phyloP scores from a whole-genome alignment of 2,113 vertebrate genomes.

The Cyphomyrus plagiostoma region DNA sequence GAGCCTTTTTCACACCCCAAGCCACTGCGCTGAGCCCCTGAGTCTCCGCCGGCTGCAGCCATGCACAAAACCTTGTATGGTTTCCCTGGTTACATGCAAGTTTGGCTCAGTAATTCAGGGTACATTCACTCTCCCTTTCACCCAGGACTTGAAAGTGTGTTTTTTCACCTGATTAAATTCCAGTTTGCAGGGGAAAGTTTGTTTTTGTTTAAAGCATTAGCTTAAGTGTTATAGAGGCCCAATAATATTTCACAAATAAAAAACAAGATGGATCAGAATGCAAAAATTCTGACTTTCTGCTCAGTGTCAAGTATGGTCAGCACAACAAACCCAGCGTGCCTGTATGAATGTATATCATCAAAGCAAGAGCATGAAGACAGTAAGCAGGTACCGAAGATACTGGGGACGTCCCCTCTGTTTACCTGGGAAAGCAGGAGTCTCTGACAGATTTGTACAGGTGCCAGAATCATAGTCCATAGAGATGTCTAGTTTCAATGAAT shows the following conservation, averaged over 20 bases:
- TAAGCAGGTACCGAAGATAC: not conserved
- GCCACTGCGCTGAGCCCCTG: constrained; percentile 48
- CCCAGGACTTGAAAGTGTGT: not conserved
- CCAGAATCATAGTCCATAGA: not conserved
- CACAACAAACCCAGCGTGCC: not conserved
- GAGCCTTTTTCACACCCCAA: constrained; percentile 53
- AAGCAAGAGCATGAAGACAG: not conserved
- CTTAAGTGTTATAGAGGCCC: not conserved
- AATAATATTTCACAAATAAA: not conserved
- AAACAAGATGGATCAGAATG: not conserved
- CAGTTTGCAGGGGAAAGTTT: not conserved
- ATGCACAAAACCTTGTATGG: constrained; percentile 21
- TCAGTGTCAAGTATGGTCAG: not conserved
- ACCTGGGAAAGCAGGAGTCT: not conserved
- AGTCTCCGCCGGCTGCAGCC: constrained; percentile 47
- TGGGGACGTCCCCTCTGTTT: not conserved
- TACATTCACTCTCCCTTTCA: constrained; percentile 33
- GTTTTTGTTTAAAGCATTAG: constrained; percentile 13
- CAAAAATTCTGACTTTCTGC: not conserved
- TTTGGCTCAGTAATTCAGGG: constrained; percentile 55
- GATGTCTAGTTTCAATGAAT: not conserved
- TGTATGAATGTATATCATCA: not conserved
- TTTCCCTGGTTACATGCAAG: constrained; percentile 47
- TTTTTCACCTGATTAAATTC: constrained; percentile 18
- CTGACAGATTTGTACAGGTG: not conserved